phyloP scores from a whole-genome alignment of 1,140 invertebrate genomes.

The Lineus longissimus region DNA sequence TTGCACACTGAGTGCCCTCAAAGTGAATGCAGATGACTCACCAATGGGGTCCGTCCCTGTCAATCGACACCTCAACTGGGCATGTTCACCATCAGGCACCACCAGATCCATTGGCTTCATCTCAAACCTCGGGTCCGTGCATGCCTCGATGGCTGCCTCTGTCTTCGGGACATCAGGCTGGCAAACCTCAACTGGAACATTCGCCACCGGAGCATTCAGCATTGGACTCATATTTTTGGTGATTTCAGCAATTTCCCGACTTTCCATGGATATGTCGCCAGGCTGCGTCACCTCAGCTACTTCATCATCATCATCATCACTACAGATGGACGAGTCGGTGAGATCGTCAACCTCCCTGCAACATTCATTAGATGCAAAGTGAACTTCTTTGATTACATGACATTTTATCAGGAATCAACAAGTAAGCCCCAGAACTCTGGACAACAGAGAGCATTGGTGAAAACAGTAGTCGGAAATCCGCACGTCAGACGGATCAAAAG shows the following conservation, averaged over 20 bases:
- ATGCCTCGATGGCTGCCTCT: conserved; percentile 31
- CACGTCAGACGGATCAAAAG: too few relatives aligned
- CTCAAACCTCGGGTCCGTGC: conserved; percentile 40
- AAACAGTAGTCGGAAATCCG: too few relatives aligned
- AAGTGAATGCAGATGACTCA: too few relatives aligned
- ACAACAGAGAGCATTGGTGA: too few relatives aligned
- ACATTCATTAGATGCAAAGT: conserved; percentile 10
- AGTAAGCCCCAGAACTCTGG: not conserved
- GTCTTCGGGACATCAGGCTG: not conserved
- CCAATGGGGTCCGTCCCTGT: conserved; percentile 39
- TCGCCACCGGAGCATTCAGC: too few relatives aligned
- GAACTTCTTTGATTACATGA: too few relatives aligned
- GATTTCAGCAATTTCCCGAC: too few relatives aligned
- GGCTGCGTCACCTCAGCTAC: conserved; percentile 12
- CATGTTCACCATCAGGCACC: conserved; percentile 40
- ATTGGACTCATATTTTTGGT: too few relatives aligned
- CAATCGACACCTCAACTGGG: conserved; percentile 38
- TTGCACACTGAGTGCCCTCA: too few relatives aligned
- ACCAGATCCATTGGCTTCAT: conserved; percentile 36
- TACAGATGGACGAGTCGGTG: conserved; percentile 42
- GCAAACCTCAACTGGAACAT: too few relatives aligned
- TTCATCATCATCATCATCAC: conserved; percentile 16
- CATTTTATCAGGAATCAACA: not conserved
- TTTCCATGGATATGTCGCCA: too few relatives aligned
- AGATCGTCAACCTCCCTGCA: conserved; percentile 44